Conservation (phyloP, 2,113 vertebrate species). For the Pyxicephalus adspersus region DNA sequence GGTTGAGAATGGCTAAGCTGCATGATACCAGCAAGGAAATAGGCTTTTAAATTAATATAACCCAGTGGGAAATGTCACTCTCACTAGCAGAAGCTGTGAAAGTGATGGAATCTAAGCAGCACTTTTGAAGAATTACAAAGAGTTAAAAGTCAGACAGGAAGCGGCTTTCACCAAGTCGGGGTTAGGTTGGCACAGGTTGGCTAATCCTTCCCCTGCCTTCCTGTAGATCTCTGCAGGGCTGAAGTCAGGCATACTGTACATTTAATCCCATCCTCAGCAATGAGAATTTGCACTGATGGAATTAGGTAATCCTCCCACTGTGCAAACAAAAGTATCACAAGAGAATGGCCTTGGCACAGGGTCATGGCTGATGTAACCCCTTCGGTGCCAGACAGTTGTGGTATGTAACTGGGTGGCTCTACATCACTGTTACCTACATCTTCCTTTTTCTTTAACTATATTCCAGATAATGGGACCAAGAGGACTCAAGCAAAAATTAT, state of each 20-base stretch:
- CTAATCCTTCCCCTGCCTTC: neutral
- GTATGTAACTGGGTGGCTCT: too few relatives aligned
- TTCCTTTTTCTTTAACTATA: too few relatives aligned
- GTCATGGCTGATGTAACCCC: constrained; percentile 7
- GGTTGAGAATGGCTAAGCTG: too few relatives aligned
- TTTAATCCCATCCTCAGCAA: constrained; percentile 43
- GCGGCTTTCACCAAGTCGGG: neutral
- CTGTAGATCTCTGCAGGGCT: constrained; percentile 33
- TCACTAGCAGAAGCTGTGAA: too few relatives aligned
- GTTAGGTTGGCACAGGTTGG: constrained; percentile 8
- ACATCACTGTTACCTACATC: too few relatives aligned
- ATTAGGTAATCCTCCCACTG: constrained; percentile 45
- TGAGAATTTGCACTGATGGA: constrained; percentile 11
- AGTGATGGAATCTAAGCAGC: too few relatives aligned
- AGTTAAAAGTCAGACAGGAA: neutral
- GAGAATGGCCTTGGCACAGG: constrained; percentile 16
- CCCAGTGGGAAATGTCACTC: too few relatives aligned
- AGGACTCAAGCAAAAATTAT: too few relatives aligned
- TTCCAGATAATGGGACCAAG: too few relatives aligned
- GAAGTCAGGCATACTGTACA: constrained; percentile 46
- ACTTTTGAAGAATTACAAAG: neutral
- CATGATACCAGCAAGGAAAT: too few relatives aligned
- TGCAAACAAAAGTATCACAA: constrained; percentile 32
- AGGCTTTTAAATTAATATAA: too few relatives aligned
- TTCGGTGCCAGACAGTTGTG: neutral